Evolutionary conservation across 2,888 invertebrate genomes (phyloP).

Genomic region (Nipponacmea schrenckii): DNA sequence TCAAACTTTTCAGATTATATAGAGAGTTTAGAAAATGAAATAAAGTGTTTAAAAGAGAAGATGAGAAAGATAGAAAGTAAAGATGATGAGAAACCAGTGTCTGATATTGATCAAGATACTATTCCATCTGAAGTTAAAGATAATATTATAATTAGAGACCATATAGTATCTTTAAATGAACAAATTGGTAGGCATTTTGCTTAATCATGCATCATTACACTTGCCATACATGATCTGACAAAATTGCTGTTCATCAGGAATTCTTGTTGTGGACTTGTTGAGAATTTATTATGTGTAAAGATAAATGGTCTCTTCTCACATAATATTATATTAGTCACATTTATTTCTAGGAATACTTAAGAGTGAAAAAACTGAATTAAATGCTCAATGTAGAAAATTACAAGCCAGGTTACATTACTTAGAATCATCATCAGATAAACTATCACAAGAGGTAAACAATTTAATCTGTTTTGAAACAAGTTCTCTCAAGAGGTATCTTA

Average conservation of each 20-base stretch:
- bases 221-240: no score
- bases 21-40: constrained; percentile 54
- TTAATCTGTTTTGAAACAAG: background rate
- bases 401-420: constrained; percentile 59
- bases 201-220: no score
- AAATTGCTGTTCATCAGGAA: background rate
- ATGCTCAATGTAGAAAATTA: constrained; percentile 62
- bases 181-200: constrained; percentile 50
- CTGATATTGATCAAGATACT: background rate
- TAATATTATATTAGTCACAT: no score
- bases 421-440: constrained; percentile 50
- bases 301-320: no score
- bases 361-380: constrained; percentile 63
- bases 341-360: constrained; percentile 42
- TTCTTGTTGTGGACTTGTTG: no score
- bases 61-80: constrained; percentile 53
- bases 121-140: constrained; percentile 49
- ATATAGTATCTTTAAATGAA: constrained; percentile 62
- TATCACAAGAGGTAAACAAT: constrained; percentile 48
- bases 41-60: constrained; percentile 50
- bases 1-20: constrained; percentile 52
- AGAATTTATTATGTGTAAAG: no score
- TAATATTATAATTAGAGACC: constrained; percentile 50
- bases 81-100: constrained; percentile 31
- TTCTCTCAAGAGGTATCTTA: no score